phyloP scores from a whole-genome alignment of 1,140 invertebrate genomes.

The Drosophila orena region DNA sequence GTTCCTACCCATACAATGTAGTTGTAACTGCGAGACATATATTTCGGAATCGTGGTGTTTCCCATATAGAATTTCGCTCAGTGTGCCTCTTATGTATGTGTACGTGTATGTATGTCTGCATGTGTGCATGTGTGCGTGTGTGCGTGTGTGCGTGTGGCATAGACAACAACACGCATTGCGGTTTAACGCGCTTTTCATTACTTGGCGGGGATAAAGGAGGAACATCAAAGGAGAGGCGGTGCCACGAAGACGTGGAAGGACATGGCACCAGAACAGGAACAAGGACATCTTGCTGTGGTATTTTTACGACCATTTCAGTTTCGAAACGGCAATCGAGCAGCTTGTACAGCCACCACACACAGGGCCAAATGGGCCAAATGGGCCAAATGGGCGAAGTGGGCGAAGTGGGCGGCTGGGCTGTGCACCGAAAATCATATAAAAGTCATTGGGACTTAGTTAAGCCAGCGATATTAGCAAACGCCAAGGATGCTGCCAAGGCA shows the following conservation, averaged over 20 bases:
- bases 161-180: conserved; percentile 56
- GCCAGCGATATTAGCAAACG: conserved; percentile 79
- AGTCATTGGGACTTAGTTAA: conserved; percentile 81
- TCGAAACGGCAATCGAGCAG: conserved; percentile 51
- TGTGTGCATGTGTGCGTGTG: not conserved
- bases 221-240: conserved; percentile 38
- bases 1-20: no score
- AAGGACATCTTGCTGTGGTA: conserved; percentile 53
- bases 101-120: not conserved
- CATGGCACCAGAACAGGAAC: conserved; percentile 18
- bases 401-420: no score
- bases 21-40: no score
- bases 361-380: conserved; percentile 4
- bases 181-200: conserved; percentile 68
- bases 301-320: conserved; percentile 63
- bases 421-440: conserved; percentile 73
- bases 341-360: conserved; percentile 20
- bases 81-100: not conserved
- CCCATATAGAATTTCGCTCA: not conserved
- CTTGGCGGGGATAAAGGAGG: conserved; percentile 19
- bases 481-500: conserved; percentile 13
- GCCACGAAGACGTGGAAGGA: not conserved
- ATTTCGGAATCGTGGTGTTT: no score
- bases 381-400: conserved; percentile 11
- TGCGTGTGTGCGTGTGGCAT: conserved; percentile 23